Evolutionary conservation across 2,113 vertebrate species (phyloP).

Genomic region (Danionella cerebrum): DNA sequence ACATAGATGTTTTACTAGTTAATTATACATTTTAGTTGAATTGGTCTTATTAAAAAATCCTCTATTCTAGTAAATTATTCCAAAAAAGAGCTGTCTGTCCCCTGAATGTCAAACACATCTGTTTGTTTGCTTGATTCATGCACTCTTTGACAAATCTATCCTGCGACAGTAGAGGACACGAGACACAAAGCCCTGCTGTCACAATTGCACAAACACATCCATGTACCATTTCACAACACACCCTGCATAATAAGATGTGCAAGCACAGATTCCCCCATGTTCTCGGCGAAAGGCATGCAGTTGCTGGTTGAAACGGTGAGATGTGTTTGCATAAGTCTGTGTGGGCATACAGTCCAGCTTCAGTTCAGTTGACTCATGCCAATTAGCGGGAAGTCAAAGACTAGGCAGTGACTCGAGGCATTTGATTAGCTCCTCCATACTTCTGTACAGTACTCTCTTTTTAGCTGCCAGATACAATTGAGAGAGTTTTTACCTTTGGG

Average conservation of each 20-base stretch:
- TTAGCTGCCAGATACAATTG: too few species aligned
- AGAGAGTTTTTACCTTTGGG: too few species aligned
- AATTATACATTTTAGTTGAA: too few species aligned
- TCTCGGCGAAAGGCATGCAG: background rate
- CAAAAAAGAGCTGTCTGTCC: too few species aligned
- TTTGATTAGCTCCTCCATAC: background rate
- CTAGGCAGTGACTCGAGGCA: background rate
- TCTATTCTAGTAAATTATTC: too few species aligned
- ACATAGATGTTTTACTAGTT: too few species aligned
- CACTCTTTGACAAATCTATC: background rate
- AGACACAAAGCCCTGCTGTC: background rate
- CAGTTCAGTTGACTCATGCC: conserved; percentile 7
- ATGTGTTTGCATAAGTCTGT: background rate
- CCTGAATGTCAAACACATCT: background rate
- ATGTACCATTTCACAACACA: background rate
- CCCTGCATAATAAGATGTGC: background rate
- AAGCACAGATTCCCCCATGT: background rate
- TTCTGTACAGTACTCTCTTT: too few species aligned
- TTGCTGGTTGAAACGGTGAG: background rate
- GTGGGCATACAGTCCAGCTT: conserved; percentile 22
- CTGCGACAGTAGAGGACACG: background rate
- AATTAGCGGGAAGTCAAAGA: conserved; percentile 7
- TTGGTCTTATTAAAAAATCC: too few species aligned
- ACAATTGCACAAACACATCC: conserved; percentile 10
- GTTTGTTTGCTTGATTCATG: background rate